phyloP scores from a whole-genome alignment of 2,888 invertebrate species.

The Drosophila rellima region DNA sequence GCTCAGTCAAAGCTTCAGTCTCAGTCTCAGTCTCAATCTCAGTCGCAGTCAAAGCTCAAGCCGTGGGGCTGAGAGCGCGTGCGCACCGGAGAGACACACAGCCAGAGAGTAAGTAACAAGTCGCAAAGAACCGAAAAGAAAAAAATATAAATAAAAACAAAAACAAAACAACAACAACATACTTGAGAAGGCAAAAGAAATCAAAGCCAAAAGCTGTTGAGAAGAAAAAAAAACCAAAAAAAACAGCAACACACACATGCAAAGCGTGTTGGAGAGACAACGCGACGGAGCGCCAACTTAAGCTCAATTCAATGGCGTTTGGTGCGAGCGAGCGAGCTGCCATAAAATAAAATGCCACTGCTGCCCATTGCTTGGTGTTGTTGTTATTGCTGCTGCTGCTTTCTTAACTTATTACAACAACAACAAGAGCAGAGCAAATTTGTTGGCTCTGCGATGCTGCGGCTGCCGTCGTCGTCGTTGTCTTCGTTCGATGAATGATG shows the following conservation, averaged over 20 bases:
- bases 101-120: slow-evolving; percentile 34
- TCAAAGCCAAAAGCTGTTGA: slow-evolving; percentile 73
- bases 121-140: slow-evolving; percentile 29
- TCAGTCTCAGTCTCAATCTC: slow-evolving; percentile 27
- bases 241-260: slow-evolving; percentile 28
- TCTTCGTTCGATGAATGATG: slow-evolving; percentile 79
- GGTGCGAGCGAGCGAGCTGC: slow-evolving; percentile 71
- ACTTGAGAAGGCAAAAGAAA: slow-evolving; percentile 66
- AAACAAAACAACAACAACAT: slow-evolving; percentile 39
- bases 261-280: slow-evolving; percentile 36
- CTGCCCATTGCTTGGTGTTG: slow-evolving; percentile 32
- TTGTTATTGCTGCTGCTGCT: slow-evolving; percentile 42
- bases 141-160: slow-evolving; percentile 32
- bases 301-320: slow-evolving; percentile 79
- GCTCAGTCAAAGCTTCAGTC: slow-evolving; percentile 28
- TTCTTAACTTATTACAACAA: slow-evolving; percentile 71
- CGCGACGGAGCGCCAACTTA: slow-evolving; percentile 64
- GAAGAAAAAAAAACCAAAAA: slow-evolving; percentile 39
- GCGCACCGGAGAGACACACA: slow-evolving; percentile 46
- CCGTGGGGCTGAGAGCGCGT: slow-evolving; percentile 55
- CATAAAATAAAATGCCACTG: slow-evolving; percentile 60
- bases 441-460: slow-evolving; percentile 67
- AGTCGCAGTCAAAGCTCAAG: slow-evolving; percentile 51
- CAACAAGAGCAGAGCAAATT: slow-evolving; percentile 46
- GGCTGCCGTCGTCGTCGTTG: slow-evolving; percentile 46